These are phyloP conservation scores for Euproctis similis DNA, from an alignment of 2,888 invertebrate genomes.

Conservation along the genomic window DNA sequence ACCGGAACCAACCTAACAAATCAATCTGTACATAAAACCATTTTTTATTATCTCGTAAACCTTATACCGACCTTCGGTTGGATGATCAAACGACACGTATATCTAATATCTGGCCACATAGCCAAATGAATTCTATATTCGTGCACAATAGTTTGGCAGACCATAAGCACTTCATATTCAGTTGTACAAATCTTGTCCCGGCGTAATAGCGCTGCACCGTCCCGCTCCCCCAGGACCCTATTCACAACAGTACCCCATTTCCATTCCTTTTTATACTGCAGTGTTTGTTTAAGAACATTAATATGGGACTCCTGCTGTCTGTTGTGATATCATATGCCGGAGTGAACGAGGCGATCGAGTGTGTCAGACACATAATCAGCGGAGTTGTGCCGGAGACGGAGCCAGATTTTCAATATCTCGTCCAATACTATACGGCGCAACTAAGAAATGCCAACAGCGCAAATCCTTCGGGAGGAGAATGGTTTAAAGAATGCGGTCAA, in stretches of 20 bases:
- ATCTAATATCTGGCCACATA: constrained; percentile 49
- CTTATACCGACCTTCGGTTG: constrained; percentile 28
- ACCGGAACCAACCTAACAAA: constrained; percentile 17
- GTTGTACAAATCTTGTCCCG: constrained; percentile 71
- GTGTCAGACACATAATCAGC: constrained; percentile 67
- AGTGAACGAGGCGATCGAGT: constrained; percentile 80
- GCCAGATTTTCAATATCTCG: constrained; percentile 55
- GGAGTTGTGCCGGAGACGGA: constrained; percentile 58
- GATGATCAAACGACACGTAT: constrained; percentile 43
- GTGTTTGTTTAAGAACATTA: constrained; percentile 30
- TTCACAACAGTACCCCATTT: constrained; percentile 36
- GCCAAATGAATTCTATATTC: constrained; percentile 71
- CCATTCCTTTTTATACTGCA: constrained; percentile 34
- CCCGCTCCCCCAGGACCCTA: constrained; percentile 50
- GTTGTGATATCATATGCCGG: constrained; percentile 85
- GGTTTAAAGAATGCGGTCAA: constrained; percentile 56
- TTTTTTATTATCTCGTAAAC: constrained; percentile 33
- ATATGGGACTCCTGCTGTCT: constrained; percentile 85
- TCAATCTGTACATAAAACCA: constrained; percentile 23
- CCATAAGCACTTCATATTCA: constrained; percentile 71
- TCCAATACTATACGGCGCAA: constrained; percentile 52
- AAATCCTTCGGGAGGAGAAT: constrained; percentile 40
- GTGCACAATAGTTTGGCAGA: constrained; percentile 72
- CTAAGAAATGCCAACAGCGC: constrained; percentile 39
- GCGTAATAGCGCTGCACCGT: constrained; percentile 63